phyloP scores from a whole-genome alignment of 2,888 invertebrate species.

The Eulithis testata region DNA sequence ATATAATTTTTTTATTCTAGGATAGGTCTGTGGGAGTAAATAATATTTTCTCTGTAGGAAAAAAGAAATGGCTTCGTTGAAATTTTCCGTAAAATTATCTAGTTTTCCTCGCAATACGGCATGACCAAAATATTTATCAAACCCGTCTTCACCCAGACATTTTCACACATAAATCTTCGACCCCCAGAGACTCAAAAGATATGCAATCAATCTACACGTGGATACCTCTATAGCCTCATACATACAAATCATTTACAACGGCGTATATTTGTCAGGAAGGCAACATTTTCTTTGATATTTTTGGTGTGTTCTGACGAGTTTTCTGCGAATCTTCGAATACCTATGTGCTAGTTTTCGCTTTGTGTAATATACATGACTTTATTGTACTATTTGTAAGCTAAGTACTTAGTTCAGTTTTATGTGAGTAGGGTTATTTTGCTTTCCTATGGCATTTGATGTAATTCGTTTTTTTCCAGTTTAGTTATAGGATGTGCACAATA shows the following conservation, averaged over 20 bases:
- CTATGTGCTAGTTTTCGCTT: slow-evolving; percentile 2
- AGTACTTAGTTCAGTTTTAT: not conserved
- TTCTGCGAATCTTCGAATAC: not conserved
- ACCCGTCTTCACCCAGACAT: slow-evolving; percentile 22
- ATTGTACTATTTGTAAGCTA: no score
- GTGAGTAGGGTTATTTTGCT: not conserved
- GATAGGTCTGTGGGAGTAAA: no score
- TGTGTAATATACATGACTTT: not conserved
- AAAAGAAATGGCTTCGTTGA: not conserved
- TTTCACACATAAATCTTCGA: slow-evolving; percentile 36
- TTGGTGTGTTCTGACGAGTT: slow-evolving; percentile 10
- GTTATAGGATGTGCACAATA: no score
- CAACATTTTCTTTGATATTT: slow-evolving; percentile 20
- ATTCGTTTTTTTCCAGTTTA: not conserved
- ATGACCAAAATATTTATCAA: slow-evolving; percentile 31
- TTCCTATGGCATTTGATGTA: not conserved
- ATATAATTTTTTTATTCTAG: no score
- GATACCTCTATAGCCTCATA: slow-evolving; percentile 36
- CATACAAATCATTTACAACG: slow-evolving; percentile 49
- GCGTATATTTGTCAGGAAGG: slow-evolving; percentile 25
- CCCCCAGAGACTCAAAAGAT: slow-evolving; percentile 33
- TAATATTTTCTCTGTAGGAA: not conserved
- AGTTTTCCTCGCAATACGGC: slow-evolving; percentile 7
- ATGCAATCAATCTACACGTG: slow-evolving; percentile 43
- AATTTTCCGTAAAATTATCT: slow-evolving; percentile 2